phyloP scores from a whole-genome alignment of 2,888 invertebrate species.

The Zelleria hepariella region DNA sequence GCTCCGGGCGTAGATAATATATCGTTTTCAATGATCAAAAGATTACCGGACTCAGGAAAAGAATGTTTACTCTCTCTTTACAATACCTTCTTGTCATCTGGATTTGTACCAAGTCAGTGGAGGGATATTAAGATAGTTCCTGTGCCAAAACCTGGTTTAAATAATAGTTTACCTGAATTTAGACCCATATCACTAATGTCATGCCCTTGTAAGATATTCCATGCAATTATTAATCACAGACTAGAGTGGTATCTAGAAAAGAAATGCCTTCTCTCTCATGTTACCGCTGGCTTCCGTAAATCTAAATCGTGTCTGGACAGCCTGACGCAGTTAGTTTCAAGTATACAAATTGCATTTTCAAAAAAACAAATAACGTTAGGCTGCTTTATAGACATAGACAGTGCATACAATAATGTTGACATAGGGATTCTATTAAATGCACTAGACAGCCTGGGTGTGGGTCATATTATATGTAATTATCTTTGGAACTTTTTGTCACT shows the following conservation, averaged over 20 bases:
- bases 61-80: background rate
- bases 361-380: background rate
- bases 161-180: background rate
- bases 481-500: background rate
- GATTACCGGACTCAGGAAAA: background rate
- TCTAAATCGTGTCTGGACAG: background rate
- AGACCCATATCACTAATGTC: constrained; percentile 1
- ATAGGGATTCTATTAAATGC: background rate
- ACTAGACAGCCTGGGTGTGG: background rate
- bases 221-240: background rate
- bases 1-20: background rate
- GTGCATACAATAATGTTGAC: background rate
- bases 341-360: background rate
- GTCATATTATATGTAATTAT: background rate
- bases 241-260: background rate
- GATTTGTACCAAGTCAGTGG: constrained; percentile 16
- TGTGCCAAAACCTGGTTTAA: constrained; percentile 15
- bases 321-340: background rate
- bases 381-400: background rate
- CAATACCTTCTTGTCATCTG: background rate
- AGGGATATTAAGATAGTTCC: constrained; percentile 13
- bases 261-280: background rate
- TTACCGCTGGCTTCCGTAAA: background rate
- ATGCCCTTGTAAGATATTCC: background rate
- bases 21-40: constrained; percentile 3